These are phyloP conservation scores for Leucoma salicis DNA, from an alignment of 2,888 invertebrate genomes.

Conservation along the genomic window DNA sequence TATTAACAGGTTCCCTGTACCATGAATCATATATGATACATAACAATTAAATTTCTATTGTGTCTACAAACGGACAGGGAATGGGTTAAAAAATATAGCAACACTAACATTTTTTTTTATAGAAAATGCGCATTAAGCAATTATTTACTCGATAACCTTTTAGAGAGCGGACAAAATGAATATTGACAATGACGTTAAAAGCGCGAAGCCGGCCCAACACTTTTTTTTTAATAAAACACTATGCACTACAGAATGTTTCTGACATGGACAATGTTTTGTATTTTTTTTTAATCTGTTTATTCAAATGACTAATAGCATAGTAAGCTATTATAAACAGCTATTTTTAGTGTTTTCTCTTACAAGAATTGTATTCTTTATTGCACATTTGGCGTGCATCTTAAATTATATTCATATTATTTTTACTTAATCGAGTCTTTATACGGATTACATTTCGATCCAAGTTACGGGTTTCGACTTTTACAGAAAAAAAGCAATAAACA, in stretches of 20 bases:
- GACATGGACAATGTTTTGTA: conserved; percentile 38
- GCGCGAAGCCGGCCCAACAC: conserved; percentile 53
- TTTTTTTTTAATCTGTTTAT: conserved; percentile 21
- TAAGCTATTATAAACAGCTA: conserved; percentile 31
- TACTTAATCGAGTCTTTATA: conserved; percentile 37
- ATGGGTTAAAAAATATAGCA: conserved; percentile 32
- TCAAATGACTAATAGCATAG: conserved; percentile 31
- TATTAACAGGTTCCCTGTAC: no score
- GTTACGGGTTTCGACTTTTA: conserved; percentile 44
- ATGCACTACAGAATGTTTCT: conserved; percentile 42
- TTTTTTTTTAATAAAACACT: conserved; percentile 55
- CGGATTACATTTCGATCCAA: conserved; percentile 49
- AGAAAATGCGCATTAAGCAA: conserved; percentile 29
- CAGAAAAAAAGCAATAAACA: conserved; percentile 48
- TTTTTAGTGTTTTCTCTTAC: conserved; percentile 32
- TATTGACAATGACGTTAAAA: conserved; percentile 63
- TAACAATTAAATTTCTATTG: no score
- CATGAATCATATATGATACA: no score
- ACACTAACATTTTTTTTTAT: conserved; percentile 35
- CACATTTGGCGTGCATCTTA: conserved; percentile 27
- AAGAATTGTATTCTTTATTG: conserved; percentile 17
- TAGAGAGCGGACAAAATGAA: conserved; percentile 44
- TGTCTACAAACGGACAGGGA: no score
- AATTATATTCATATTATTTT: conserved; percentile 33
- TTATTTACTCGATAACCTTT: conserved; percentile 44